Evolutionary conservation across 1,140 invertebrate genomes (phyloP).

Genomic region (Anastrepha ludens): DNA sequence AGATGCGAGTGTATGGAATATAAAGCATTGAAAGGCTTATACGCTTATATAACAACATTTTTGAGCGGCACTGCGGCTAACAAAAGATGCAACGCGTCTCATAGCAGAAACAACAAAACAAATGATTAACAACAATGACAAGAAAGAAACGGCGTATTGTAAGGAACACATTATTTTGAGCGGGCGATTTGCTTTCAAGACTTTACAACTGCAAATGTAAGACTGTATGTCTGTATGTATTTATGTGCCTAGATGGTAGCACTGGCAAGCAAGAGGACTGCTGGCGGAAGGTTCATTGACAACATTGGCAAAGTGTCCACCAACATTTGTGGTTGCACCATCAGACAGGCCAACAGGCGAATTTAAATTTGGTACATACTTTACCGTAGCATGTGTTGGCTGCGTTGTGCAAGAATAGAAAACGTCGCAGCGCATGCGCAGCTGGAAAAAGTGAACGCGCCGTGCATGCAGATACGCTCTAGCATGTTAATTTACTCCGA

Average conservation of each 20-base stretch:
- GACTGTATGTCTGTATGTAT: too few species aligned
- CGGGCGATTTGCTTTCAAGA: constrained; percentile 8
- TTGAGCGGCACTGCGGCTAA: not conserved
- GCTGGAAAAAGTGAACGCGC: constrained; percentile 41
- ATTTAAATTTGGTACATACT: constrained; percentile 31
- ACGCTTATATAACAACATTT: not conserved
- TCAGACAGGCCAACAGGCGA: not conserved
- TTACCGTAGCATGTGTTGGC: not conserved
- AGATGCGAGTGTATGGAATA: too few species aligned
- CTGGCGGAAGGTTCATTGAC: not conserved
- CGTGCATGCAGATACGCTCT: constrained; percentile 24
- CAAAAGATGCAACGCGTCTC: not conserved
- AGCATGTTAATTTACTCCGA: constrained; percentile 52
- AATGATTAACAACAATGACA: not conserved
- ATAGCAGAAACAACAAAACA: not conserved
- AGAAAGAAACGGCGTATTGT: not conserved
- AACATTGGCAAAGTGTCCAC: constrained; percentile 26
- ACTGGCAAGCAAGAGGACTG: not conserved
- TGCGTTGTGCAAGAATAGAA: not conserved
- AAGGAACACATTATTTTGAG: constrained; percentile 40
- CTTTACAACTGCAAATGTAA: not conserved
- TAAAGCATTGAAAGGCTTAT: too few species aligned
- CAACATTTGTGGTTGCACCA: constrained; percentile 17
- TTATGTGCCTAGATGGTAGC: too few species aligned
- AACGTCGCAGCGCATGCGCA: constrained; percentile 21